A percentile compares a stretch with the other conserved stretches of the same genome.
Evolutionary conservation across 2,113 vertebrate genomes (phyloP).

Genomic region (Cynoglossus semilaevis): DNA sequence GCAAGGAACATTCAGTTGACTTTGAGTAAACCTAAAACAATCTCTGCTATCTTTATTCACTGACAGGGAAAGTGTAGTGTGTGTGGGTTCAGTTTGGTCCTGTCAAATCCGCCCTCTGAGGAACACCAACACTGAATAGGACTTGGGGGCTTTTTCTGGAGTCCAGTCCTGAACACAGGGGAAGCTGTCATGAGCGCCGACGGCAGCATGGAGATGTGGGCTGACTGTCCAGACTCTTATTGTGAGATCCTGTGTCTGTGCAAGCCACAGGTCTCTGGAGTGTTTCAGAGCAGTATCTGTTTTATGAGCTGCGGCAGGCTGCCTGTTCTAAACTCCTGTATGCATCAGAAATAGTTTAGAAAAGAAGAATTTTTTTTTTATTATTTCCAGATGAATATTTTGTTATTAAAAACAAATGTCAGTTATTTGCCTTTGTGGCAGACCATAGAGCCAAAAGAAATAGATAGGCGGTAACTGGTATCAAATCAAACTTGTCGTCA

Average conservation of each 20-base stretch:
- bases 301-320: neutral
- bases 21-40: constrained; percentile 14
- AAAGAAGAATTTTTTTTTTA: neutral
- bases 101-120: constrained; percentile 43
- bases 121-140: constrained; percentile 28
- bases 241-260: constrained; percentile 23
- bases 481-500: no score
- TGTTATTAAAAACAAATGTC: no score
- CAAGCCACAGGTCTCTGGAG: constrained; percentile 22
- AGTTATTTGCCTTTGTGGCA: no score
- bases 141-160: constrained; percentile 45
- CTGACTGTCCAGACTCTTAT: constrained; percentile 32
- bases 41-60: constrained; percentile 35
- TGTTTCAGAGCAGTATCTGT: constrained; percentile 10
- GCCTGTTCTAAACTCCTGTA: neutral
- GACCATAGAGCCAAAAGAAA: no score
- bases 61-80: constrained; percentile 22
- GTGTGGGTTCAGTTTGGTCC: constrained; percentile 25
- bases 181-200: constrained; percentile 59
- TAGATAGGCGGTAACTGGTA: no score
- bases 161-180: constrained; percentile 49
- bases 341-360: neutral
- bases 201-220: constrained; percentile 43
- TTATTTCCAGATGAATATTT: neutral
- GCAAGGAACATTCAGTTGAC: constrained; percentile 13